A percentile compares a stretch with the other conserved stretches of the same genome.
Conservation (phyloP, 2,888 invertebrate species). For the Alloscopus bannaensis region DNA sequence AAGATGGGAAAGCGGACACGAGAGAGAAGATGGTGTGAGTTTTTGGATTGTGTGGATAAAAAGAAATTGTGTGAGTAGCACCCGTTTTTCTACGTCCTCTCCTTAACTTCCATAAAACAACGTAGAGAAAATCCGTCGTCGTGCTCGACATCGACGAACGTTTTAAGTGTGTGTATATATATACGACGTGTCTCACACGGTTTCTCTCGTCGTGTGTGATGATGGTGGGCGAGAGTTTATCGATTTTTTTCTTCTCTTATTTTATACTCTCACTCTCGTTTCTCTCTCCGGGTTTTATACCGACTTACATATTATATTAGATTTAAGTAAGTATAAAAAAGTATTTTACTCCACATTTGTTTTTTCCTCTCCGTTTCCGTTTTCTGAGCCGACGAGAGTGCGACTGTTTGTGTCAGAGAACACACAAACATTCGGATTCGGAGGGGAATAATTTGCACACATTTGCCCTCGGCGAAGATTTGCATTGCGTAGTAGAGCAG, state of each 20-base stretch:
- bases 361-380: background rate
- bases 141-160: conserved; percentile 4
- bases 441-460: no score
- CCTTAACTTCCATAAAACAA: conserved; percentile 7
- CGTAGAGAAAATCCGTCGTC: background rate
- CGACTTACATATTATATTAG: conserved; percentile 8
- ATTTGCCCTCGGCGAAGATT: no score
- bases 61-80: no score
- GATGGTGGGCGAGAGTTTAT: conserved; percentile 23
- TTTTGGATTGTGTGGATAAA: no score
- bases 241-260: background rate
- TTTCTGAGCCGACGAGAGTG: no score
- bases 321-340: background rate
- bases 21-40: no score
- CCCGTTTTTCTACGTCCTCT: background rate
- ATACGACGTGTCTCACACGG: background rate
- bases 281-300: no score
- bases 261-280: no score
- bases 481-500: no score
- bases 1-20: no score
- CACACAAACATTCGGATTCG: no score
- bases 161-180: conserved; percentile 12
- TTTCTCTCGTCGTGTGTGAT: conserved; percentile 18
- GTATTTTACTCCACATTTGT: background rate
- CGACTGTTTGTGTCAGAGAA: no score